Evolutionary conservation across 2,888 invertebrate genomes (phyloP), one percentile per base, ranked within the genome.

Genomic region (Branchipolynoe longqiensis): DNA sequence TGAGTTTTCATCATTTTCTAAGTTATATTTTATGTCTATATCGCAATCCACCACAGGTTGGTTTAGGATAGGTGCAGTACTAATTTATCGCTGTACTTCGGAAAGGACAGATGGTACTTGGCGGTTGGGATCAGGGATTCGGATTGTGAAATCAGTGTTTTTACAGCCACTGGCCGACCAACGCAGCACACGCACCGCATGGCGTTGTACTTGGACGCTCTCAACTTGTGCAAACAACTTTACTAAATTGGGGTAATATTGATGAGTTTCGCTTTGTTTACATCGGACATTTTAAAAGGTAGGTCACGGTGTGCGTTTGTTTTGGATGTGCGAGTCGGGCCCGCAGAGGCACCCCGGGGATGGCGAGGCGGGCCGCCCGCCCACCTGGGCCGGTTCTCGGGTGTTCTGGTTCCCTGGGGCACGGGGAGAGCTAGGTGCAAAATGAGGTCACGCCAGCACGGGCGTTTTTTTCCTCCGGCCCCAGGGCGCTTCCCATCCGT

Each of bases 371-470:
- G 4, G 48, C 4, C 28, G 78, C 25, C 78, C 78, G 48, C 78
- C 78, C 78, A 48, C 78, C 78, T 48, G 78, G 78, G 48, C 78
- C 48, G 40, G 73, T 40, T 73, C 73, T 73, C 38, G 73, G 73
- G 33, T 33, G 73, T 14, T 18, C 41, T 73, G 38, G 73, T 25
- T 78, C 78, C 78, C 78, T 25, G 78, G 78, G 78, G 78, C 78
- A 78, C 48, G 78, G 78, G 69, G 48, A 48, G 62, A 8, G 78
- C n/a, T 40, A 78, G 78, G 78, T 78, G 48, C 48, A 48, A 33
- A 78, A 78, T 78, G 78, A 78, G 78, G 78, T 78, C 78, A 78
- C 73, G 73, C 78, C 78, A 78, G 8, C 78, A 78, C 41, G 22
- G 2, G 40, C 22, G 4, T 73, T 73, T 73, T 73, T 73, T 73